Base-by-base conservation (phyloP, 1,140 invertebrate genomes). In the Pseudomyrmex cubaensis region DNA sequence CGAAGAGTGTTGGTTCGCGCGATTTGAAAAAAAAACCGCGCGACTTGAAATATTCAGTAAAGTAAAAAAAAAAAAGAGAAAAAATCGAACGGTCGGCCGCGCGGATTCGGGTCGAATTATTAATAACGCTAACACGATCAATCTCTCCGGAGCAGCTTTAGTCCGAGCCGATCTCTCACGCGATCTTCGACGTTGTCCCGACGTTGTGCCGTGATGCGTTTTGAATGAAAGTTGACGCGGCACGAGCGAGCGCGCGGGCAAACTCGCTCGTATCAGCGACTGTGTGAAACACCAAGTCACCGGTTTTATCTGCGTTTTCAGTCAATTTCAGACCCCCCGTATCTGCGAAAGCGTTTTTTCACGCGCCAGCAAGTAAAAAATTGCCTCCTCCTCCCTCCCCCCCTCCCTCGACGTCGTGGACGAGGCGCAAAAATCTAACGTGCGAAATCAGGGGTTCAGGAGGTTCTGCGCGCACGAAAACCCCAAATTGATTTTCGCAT, bases 91-190 rank as follows among this genome's bases (percentile, higher is more conserved):
- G 48, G 64, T 1, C 62, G 56, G 10, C n/a, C 56, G 66, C 46
- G 67, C 15, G 15, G 82, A 86, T 78, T 86, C 78, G 22, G 75
- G 13, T 59, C 63, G 80, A 87, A 88, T 88, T 88, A 88, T 88
- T 87, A 85, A 88, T 85, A 87, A 87, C 64, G 75, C 25, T 63
- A 78, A 87, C 85, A 52, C 59, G 72, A 87, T 87, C 72, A 80
- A 85, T 75, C 83, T 82, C 54, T 59, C 5, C 5, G 35, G 54
- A 56, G 15, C 44, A 73, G n/a, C 64, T 73, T 76, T 84, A 84
- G 66, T 86, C 35, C 69, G 50, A 56, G 25, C 8, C 8, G 10
- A 25, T 25, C 25, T 25, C 54, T 54, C 69, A 46, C 35, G 63
- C 75, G 70, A 80, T 76, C 70, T 67, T 76, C 59, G 54, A 63